These are phyloP conservation scores for Ophiothrix spiculata DNA, from an alignment of 35 echinoderm and acorn worm genomes.

Conservation along the genomic window DNA sequence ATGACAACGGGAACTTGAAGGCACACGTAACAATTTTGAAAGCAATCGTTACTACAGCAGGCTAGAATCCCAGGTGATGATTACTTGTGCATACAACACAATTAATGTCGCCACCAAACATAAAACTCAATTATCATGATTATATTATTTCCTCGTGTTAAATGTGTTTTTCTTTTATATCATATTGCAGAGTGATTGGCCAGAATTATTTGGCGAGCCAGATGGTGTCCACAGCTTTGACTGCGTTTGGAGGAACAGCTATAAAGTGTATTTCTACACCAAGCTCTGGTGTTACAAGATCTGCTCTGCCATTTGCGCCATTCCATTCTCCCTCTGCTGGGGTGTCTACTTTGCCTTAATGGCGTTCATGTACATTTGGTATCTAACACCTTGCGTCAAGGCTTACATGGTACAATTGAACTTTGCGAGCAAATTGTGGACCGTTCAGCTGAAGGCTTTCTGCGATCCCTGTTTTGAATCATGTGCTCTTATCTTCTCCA, in stretches of 20 bases:
- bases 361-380: slow-evolving; percentile 71
- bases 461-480: slow-evolving; percentile 51
- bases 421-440: slow-evolving; percentile 33
- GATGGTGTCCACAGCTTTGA: slow-evolving; percentile 44
- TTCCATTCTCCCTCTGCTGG: slow-evolving; percentile 53
- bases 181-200: slow-evolving; percentile 38
- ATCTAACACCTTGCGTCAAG: slow-evolving; percentile 54
- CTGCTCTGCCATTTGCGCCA: slow-evolving; percentile 22
- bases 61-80: too few species aligned
- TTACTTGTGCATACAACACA: too few species aligned
- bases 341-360: slow-evolving; percentile 59
- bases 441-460: slow-evolving; percentile 31
- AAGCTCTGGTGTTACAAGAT: slow-evolving; percentile 60
- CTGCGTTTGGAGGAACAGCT: slow-evolving; percentile 42
- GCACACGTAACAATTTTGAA: too few species aligned
- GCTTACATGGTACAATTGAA: slow-evolving; percentile 38
- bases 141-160: too few species aligned
- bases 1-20: too few species aligned
- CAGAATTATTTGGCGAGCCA: slow-evolving; percentile 66
- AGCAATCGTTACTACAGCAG: too few species aligned
- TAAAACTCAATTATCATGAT: too few species aligned
- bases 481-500: slow-evolving; percentile 32
- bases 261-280: slow-evolving; percentile 42
- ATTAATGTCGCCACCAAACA: too few species aligned
- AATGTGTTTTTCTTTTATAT: background rate